Conservation (phyloP, 2,113 vertebrate species). For the Equus przewalskii region DNA sequence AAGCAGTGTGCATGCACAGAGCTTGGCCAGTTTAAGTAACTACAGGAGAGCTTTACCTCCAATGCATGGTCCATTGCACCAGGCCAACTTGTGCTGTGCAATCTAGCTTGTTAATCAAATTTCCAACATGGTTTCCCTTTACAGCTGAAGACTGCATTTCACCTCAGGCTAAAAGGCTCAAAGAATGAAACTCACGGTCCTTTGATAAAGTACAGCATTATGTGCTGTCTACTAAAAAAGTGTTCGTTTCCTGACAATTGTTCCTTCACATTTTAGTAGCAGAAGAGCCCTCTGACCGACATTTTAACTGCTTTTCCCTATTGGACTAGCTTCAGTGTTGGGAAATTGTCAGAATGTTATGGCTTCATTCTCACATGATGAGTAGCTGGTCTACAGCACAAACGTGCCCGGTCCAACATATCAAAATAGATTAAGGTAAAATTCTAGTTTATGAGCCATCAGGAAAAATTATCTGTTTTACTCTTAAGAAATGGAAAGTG, state of each 20-base stretch:
- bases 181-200: not conserved
- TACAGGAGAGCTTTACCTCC: not conserved
- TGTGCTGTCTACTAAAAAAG: not conserved
- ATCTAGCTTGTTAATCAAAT: not conserved
- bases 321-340: not conserved
- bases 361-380: conserved; percentile 15
- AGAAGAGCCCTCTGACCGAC: not conserved
- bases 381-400: not conserved
- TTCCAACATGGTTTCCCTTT: not conserved
- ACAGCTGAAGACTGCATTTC: not conserved
- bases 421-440: conserved; percentile 50
- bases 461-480: conserved; percentile 67
- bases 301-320: not conserved
- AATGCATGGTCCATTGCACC: not conserved
- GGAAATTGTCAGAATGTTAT: conserved; percentile 36
- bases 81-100: not conserved
- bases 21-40: not conserved
- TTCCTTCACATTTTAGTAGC: not conserved
- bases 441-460: not conserved
- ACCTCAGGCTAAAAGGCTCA: not conserved
- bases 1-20: not conserved
- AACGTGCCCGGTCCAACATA: not conserved
- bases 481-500: conserved; percentile 58
- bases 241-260: not conserved
- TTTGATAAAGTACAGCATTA: not conserved